Evolutionary conservation across 2,797 vertebrate species (phyloP).

Genomic region (Acridotheres tristis): DNA sequence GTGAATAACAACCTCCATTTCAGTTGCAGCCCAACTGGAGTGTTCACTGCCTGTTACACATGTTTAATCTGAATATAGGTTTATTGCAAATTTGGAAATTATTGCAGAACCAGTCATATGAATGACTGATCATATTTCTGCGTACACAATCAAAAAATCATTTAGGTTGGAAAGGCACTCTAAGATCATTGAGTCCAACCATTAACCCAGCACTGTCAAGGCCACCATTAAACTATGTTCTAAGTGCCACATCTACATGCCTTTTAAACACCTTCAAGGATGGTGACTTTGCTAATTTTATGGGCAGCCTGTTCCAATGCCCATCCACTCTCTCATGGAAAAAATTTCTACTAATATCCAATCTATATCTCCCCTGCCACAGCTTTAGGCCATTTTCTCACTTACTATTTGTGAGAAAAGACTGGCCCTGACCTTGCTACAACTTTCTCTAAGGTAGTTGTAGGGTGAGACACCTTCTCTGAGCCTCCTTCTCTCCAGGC

Average conservation of each 20-base stretch:
- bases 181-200: background rate
- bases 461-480: rapidly evolving
- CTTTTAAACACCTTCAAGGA: background rate
- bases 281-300: background rate
- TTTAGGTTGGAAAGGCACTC: background rate
- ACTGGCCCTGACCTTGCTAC: background rate
- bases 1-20: background rate
- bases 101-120: background rate
- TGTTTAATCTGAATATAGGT: background rate
- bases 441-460: background rate
- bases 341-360: background rate
- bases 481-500: background rate
- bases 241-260: background rate
- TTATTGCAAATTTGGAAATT: background rate
- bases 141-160: background rate
- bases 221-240: background rate
- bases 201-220: background rate
- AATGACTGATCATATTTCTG: background rate
- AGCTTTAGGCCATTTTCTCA: background rate
- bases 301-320: background rate
- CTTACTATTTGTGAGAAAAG: background rate
- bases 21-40: background rate
- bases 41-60: background rate
- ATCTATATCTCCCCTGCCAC: background rate
- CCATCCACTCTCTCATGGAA: background rate